Conservation (phyloP, 2,888 invertebrate genomes). For the Ariolimax columbianus region DNA sequence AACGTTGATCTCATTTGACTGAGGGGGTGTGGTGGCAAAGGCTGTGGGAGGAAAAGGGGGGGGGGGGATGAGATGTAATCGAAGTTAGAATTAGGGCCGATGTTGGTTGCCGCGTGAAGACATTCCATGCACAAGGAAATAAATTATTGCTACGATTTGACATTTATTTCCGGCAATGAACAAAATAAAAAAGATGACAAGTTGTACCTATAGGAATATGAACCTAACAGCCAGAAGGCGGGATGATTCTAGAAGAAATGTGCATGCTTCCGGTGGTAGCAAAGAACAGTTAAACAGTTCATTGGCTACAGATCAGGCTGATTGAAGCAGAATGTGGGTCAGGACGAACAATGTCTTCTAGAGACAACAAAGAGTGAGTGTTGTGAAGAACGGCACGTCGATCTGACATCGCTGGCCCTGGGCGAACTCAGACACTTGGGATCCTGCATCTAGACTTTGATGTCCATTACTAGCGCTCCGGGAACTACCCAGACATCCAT, state of each 20-base stretch:
- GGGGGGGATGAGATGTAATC: too few species aligned
- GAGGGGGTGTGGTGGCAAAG: too few species aligned
- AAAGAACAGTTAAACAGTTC: neutral
- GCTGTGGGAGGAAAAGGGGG: too few species aligned
- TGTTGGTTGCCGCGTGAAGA: too few species aligned
- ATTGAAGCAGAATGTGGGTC: neutral
- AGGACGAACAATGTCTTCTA: constrained; percentile 5
- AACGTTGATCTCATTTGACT: too few species aligned
- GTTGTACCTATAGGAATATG: too few species aligned
- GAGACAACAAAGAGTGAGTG: constrained; percentile 20
- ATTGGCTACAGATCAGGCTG: neutral
- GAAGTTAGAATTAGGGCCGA: neutral
- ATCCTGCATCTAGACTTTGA: constrained; percentile 40
- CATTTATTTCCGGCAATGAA: neutral
- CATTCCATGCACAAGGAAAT: neutral
- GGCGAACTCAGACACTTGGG: constrained; percentile 26
- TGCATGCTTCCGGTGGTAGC: neutral
- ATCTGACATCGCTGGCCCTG: constrained; percentile 14
- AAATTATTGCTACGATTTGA: neutral
- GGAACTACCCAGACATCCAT: constrained; percentile 24
- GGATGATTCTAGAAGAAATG: neutral
- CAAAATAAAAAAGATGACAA: neutral
- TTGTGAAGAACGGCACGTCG: constrained; percentile 6
- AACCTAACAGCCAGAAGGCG: too few species aligned
- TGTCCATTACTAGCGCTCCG: constrained; percentile 28